phyloP scores from a whole-genome alignment of 2,113 vertebrate genomes.

The Eolophus roseicapilla region DNA sequence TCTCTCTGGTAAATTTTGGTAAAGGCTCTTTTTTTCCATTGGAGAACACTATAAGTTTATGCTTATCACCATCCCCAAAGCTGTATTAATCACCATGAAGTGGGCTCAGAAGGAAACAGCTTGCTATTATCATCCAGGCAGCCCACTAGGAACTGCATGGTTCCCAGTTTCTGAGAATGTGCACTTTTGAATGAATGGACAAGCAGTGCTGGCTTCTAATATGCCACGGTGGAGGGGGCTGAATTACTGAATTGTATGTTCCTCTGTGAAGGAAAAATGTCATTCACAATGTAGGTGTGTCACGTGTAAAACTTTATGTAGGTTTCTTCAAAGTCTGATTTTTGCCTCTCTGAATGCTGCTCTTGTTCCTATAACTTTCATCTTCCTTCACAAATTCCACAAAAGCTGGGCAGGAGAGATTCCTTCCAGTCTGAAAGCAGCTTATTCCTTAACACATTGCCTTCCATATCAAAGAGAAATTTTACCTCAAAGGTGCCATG shows the following conservation, averaged over 20 bases:
- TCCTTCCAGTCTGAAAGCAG: not conserved
- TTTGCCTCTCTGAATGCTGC: not conserved
- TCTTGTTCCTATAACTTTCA: conserved; percentile 28
- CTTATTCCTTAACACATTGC: not conserved
- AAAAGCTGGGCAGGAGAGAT: not conserved
- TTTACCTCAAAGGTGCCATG: not conserved
- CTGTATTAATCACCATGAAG: not conserved
- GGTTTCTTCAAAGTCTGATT: conserved; percentile 10
- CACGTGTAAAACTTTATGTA: conserved; percentile 51
- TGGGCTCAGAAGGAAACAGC: conserved; percentile 19
- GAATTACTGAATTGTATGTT: conserved; percentile 61
- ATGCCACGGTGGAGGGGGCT: conserved; percentile 11
- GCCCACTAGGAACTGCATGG: not conserved
- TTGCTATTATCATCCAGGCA: conserved; percentile 1
- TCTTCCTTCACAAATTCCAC: conserved; percentile 56
- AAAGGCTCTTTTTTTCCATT: not conserved
- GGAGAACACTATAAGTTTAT: not conserved
- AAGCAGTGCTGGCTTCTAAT: conserved; percentile 27
- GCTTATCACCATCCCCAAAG: not conserved
- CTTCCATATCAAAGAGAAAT: not conserved
- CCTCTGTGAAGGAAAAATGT: conserved; percentile 50
- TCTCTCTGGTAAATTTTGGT: not conserved
- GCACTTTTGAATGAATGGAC: conserved; percentile 66
- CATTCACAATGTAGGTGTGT: conserved; percentile 65
- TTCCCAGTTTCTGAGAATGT: conserved; percentile 33